Conservation (phyloP, 1,140 invertebrate species). For the Delia radicum region DNA sequence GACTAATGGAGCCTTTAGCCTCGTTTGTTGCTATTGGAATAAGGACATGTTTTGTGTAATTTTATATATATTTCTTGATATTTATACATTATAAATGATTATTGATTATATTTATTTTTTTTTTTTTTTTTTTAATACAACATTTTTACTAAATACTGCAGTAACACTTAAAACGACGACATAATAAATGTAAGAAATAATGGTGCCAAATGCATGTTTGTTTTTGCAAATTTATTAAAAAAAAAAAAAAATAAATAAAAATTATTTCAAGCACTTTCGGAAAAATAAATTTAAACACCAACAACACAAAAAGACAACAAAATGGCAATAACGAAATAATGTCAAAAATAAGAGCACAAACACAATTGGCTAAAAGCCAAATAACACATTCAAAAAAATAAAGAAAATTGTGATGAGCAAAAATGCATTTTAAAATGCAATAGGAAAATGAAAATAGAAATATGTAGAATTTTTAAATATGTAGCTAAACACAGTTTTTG, state of each 20-base stretch:
- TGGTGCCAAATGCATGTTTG: constrained; percentile 1
- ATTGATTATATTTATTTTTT: neutral
- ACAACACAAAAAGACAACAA: neutral
- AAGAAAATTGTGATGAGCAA: neutral
- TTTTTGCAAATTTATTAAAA: neutral
- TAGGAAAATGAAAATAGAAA: neutral
- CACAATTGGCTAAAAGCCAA: constrained; percentile 15
- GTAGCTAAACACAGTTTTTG: no score
- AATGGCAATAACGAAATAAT: constrained; percentile 13
- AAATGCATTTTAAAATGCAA: neutral
- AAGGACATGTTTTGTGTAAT: neutral
- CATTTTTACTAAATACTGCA: neutral
- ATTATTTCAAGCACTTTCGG: neutral
- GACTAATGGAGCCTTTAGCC: no score
- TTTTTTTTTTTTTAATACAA: neutral
- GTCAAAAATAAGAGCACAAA: constrained; percentile 16
- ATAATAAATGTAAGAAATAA: neutral
- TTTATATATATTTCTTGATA: neutral
- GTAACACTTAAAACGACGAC: neutral
- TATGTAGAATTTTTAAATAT: neutral
- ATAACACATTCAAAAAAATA: neutral
- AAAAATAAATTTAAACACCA: neutral
- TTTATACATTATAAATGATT: constrained; percentile 2
- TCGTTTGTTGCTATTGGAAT: neutral
- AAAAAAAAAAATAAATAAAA: neutral